Conservation (phyloP, 2,113 vertebrate genomes). For the Oryzias curvinotus region DNA sequence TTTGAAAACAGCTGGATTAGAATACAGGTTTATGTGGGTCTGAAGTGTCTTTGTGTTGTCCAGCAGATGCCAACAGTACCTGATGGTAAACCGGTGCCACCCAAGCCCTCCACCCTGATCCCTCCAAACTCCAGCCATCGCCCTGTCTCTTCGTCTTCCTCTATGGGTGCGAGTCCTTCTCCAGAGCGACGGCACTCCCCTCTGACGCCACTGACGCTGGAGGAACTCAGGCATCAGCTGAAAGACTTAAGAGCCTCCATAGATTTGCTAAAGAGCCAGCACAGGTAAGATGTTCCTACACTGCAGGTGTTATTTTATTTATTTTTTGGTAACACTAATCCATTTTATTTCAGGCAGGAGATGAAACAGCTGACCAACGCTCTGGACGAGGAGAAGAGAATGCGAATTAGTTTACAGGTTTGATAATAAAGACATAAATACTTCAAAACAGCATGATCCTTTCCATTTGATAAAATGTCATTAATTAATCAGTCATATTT, state of each 20-base stretch:
- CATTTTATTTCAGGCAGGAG: slow-evolving; percentile 83
- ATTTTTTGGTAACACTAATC: neutral
- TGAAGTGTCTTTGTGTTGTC: neutral
- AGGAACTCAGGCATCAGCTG: slow-evolving; percentile 90
- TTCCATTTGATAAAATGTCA: too few relatives aligned
- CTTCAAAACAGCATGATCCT: too few relatives aligned
- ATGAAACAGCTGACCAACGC: slow-evolving; percentile 92
- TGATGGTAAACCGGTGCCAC: slow-evolving; percentile 50
- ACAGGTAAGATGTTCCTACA: slow-evolving; percentile 69
- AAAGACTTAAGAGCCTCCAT: slow-evolving; percentile 88
- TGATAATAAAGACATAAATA: neutral
- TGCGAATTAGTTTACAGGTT: slow-evolving; percentile 93
- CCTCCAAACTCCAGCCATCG: slow-evolving; percentile 45
- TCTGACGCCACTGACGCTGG: slow-evolving; percentile 79
- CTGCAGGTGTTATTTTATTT: neutral
- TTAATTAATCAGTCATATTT: too few relatives aligned
- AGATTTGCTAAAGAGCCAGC: slow-evolving; percentile 94
- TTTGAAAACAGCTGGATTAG: too few relatives aligned
- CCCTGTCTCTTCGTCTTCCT: slow-evolving; percentile 57
- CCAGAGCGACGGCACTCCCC: slow-evolving; percentile 84
- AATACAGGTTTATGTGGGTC: neutral
- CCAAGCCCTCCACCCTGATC: slow-evolving; percentile 53
- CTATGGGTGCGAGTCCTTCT: slow-evolving; percentile 72
- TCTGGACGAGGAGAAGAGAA: slow-evolving; percentile 95
- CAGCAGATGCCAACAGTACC: slow-evolving; percentile 1